Evolutionary conservation across 2,113 vertebrate genomes (phyloP).

Genomic region (Serilophus lunatus): DNA sequence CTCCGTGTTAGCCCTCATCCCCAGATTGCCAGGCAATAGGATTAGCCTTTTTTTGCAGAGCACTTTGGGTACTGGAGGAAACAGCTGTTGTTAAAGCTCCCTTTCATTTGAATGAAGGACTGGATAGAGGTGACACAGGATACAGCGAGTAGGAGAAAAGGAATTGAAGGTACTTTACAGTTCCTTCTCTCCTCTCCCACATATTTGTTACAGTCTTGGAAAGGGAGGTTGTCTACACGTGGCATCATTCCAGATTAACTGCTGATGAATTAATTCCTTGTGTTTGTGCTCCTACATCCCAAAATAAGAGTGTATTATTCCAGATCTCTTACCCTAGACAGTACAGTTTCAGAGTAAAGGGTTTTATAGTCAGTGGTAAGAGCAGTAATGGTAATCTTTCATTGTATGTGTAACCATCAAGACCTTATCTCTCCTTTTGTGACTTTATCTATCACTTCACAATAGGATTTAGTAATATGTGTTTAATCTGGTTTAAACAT

Average conservation of each 20-base stretch:
- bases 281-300: not conserved
- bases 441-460: too few relatives aligned
- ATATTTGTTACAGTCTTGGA: not conserved
- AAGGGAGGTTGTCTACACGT: not conserved
- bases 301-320: not conserved
- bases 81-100: not conserved
- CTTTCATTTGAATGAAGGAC: not conserved
- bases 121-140: not conserved
- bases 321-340: not conserved
- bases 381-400: not conserved
- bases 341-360: not conserved
- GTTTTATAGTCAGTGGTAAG: not conserved
- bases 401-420: too few relatives aligned
- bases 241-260: not conserved
- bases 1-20: not conserved
- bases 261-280: slow-evolving; percentile 20
- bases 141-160: not conserved
- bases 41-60: not conserved
- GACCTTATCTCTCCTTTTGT: too few relatives aligned
- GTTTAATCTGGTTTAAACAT: not conserved
- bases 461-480: not conserved
- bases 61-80: not conserved
- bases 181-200: not conserved
- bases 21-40: not conserved
- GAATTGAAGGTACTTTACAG: not conserved